Conservation (phyloP, 2,797 vertebrate genomes). For the Hyperoplus lanceolatus region DNA sequence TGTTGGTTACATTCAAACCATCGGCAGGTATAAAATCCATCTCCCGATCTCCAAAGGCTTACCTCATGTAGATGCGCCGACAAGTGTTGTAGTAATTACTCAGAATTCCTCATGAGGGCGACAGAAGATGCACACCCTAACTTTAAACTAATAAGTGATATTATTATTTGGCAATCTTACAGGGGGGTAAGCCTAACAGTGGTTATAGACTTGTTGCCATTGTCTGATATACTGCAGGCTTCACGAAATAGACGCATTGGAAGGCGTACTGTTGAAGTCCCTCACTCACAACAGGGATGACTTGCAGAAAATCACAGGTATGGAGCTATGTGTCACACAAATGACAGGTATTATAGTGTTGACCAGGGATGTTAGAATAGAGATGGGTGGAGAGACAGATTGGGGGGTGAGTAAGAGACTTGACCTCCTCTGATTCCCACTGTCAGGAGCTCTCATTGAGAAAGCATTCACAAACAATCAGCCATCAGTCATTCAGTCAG, state of each 20-base stretch:
- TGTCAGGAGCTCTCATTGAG: conserved; percentile 31
- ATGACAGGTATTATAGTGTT: conserved; percentile 75
- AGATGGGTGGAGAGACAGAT: conserved; percentile 45
- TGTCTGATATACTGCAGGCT: conserved; percentile 2
- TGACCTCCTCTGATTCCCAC: conserved; percentile 55
- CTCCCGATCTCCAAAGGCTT: too few species aligned
- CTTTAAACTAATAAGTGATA: too few species aligned
- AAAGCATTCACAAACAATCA: conserved; percentile 26
- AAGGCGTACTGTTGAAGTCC: conserved; percentile 44
- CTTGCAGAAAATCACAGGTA: conserved; percentile 71
- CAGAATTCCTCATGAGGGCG: too few species aligned
- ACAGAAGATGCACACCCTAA: too few species aligned
- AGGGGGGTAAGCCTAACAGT: background rate
- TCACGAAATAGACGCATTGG: conserved; percentile 27
- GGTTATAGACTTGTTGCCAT: background rate
- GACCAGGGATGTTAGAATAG: conserved; percentile 53
- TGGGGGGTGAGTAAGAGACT: conserved; percentile 37
- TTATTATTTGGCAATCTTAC: too few species aligned
- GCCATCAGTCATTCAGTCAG: conserved; percentile 29
- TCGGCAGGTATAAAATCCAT: too few species aligned
- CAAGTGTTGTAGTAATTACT: too few species aligned
- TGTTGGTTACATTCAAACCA: too few species aligned
- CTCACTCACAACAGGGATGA: conserved; percentile 37
- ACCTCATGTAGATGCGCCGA: too few species aligned
- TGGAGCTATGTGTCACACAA: conserved; percentile 54